Base-by-base conservation (phyloP, 2,113 vertebrate species). In the Ictalurus furcatus region DNA sequence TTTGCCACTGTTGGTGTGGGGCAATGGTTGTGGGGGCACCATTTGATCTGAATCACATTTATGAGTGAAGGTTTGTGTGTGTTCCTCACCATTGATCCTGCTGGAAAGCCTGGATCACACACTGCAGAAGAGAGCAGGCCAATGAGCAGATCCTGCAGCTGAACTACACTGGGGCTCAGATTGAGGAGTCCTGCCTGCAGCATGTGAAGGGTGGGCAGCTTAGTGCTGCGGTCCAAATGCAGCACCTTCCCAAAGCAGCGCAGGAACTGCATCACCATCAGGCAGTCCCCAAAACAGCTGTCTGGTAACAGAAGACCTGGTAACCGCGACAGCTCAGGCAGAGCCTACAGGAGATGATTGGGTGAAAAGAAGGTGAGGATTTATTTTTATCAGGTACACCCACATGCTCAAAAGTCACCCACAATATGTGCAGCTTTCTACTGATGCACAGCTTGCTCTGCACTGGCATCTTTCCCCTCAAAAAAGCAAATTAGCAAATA, bases 181-280 rank as follows among this genome's bases (percentile, higher is more conserved):
- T 98, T 99, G 81, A 99, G 96, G 90, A 99, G 95, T 52, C 98
- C 98, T 88, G 97, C 96, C 76, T 99, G 98, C 93, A 99, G 96
- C 90, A 96, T 92, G 61, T 94, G 96, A 87, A 99, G 93, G 85
- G 94, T 96, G 67, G 97, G 97, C 89, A 96, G 94, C 90, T 97
- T 95, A 88, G 95, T 89, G 84, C 94, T 95, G 79, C 96, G 93
- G 91, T 97, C 97, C 91, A 98, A 96, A 92, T 96, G 96, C 89
- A 99, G 96, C 90, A 98, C 97, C 94, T 98, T 98, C 90, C 97
- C 97, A 56, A 99, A 99, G 94, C 97, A 98, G 84, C 94, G 95
- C 87, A 99, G 95, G 94, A 99, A 99, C 94, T 99, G 97, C 89
- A 98, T 93, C 89, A 98, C 96, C 97, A 98, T 98, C 82, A 99